Conservation (phyloP, 2,113 vertebrate species). For the Monopterus albus region DNA sequence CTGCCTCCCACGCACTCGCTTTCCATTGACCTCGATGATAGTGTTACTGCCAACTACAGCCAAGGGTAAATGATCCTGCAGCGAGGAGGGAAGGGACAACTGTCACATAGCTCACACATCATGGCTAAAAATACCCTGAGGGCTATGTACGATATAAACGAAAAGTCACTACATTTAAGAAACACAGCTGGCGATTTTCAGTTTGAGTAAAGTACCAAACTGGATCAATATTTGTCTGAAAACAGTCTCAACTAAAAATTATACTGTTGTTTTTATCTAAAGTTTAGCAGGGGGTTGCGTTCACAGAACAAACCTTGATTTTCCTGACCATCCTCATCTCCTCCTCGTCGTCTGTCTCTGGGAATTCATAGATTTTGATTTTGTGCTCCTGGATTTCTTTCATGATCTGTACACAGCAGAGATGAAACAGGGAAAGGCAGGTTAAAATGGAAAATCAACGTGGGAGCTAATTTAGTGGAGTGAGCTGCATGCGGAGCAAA, state of each 20-base stretch:
- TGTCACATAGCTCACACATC: conserved; percentile 44
- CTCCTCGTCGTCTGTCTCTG: conserved; percentile 96
- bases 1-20: conserved; percentile 93
- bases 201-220: too few relatives aligned
- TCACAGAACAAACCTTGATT: conserved; percentile 86
- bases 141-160: not conserved
- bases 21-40: conserved; percentile 95
- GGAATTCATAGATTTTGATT: conserved; percentile 98
- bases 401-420: conserved; percentile 88
- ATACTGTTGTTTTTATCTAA: not conserved
- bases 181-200: too few relatives aligned
- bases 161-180: not conserved
- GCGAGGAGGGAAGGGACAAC: conserved; percentile 56
- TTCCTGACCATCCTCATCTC: conserved; percentile 95
- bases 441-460: not conserved
- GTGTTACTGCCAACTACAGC: conserved; percentile 98
- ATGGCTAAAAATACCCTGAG: conserved; percentile 34
- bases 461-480: not conserved
- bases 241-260: not conserved
- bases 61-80: conserved; percentile 93
- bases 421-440: not conserved
- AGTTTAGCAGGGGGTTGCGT: too few relatives aligned
- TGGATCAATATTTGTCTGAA: not conserved
- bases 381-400: conserved; percentile 97
- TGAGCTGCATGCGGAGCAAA: conserved; percentile 10